These are phyloP conservation scores for Ciconia maguari DNA, from an alignment of 2,113 vertebrate species.

Conservation along the genomic window DNA sequence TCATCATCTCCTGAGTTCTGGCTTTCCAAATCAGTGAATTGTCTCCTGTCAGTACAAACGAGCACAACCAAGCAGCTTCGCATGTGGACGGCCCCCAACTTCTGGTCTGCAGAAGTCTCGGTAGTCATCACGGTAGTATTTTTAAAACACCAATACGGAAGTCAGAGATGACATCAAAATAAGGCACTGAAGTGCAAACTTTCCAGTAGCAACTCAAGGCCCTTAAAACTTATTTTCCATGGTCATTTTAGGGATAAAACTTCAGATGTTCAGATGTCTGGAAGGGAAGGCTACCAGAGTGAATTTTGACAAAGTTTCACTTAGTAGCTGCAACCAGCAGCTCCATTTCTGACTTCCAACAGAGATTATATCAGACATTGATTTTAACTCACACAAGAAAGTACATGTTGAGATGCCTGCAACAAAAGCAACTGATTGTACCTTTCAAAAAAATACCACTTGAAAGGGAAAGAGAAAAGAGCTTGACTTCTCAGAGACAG, in stretches of 20 bases:
- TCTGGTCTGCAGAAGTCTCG: background rate
- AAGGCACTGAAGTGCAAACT: background rate
- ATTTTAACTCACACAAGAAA: constrained; percentile 22
- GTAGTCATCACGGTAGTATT: background rate
- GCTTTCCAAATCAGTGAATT: background rate
- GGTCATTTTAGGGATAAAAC: background rate
- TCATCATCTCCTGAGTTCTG: background rate
- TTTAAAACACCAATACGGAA: background rate
- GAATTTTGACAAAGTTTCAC: background rate
- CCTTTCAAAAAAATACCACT: constrained; percentile 21
- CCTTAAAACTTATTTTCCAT: background rate
- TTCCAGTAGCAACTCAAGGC: background rate
- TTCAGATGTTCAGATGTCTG: background rate
- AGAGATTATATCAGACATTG: constrained; percentile 13
- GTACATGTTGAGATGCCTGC: constrained; percentile 5
- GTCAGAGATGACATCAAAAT: background rate
- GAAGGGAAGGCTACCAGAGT: background rate
- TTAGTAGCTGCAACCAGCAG: background rate
- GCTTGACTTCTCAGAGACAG: background rate
- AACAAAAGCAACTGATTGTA: constrained; percentile 64
- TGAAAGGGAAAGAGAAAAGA: constrained; percentile 38
- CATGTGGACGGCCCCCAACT: background rate
- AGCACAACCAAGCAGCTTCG: background rate
- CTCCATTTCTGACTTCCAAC: constrained; percentile 1
- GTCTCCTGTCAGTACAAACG: background rate